Conservation (phyloP, 1,140 invertebrate species). For the Aphelinus atriplicis region DNA sequence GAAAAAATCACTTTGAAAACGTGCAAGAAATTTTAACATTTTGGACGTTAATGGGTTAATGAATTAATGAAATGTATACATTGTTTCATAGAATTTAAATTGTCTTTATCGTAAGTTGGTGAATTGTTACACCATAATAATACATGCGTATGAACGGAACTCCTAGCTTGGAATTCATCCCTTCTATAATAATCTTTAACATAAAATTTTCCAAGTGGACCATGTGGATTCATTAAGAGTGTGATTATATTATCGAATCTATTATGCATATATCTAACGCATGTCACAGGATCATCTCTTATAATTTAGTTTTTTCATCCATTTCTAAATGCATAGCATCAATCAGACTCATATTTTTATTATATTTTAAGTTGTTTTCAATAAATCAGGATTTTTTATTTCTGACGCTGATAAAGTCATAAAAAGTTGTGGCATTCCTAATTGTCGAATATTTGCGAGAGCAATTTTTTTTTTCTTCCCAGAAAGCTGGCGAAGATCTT, state of each 20-base stretch:
- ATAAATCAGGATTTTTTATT: constrained; percentile 19
- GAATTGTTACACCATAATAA: constrained; percentile 24
- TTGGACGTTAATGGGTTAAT: too few species aligned
- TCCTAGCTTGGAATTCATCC: constrained; percentile 37
- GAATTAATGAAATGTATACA: neutral
- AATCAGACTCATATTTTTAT: constrained; percentile 11
- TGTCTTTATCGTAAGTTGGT: constrained; percentile 23
- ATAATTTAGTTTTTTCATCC: constrained; percentile 33
- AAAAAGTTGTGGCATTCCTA: constrained; percentile 12
- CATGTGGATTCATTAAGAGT: constrained; percentile 26
- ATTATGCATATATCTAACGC: constrained; percentile 34
- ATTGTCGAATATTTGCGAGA: neutral
- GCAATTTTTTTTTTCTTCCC: constrained; percentile 14
- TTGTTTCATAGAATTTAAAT: neutral
- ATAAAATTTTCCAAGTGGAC: constrained; percentile 26
- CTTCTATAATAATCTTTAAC: constrained; percentile 33
- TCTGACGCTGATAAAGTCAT: constrained; percentile 17
- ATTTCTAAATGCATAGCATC: constrained; percentile 21
- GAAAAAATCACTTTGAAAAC: too few species aligned
- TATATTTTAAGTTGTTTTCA: constrained; percentile 21
- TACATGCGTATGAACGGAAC: constrained; percentile 22
- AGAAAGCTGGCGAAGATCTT: constrained; percentile 1
- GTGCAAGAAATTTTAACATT: too few species aligned
- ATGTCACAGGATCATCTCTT: constrained; percentile 37
- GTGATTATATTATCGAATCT: constrained; percentile 31